Conservation (phyloP, 1,140 invertebrate species). For the Lucilia sericata region DNA sequence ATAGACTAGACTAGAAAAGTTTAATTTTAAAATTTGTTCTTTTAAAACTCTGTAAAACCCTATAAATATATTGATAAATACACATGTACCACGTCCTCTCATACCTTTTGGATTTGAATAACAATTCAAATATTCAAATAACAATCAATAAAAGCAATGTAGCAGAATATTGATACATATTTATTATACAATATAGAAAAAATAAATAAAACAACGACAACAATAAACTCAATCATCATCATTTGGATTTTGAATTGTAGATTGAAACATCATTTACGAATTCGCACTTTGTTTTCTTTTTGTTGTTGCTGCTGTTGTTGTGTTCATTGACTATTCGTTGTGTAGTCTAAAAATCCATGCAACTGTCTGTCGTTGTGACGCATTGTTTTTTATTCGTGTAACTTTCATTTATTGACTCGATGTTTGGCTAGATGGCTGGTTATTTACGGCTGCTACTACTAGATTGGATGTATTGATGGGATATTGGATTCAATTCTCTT, state of each 20-base stretch:
- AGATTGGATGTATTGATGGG: background rate
- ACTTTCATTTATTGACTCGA: background rate
- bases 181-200: background rate
- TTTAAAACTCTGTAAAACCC: no score
- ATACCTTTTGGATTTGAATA: background rate
- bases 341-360: background rate
- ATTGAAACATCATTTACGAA: constrained; percentile 13
- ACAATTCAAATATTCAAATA: constrained; percentile 15
- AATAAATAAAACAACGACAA: background rate
- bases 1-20: no score
- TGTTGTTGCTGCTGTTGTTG: background rate
- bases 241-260: background rate
- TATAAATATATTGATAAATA: no score
- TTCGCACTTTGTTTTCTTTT: background rate
- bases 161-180: background rate
- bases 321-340: no score
- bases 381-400: background rate
- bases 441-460: background rate
- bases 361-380: background rate
- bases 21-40: no score
- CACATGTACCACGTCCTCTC: no score
- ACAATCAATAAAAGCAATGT: constrained; percentile 17
- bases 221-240: background rate
- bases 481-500: background rate
- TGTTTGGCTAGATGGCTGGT: background rate